A percentile compares a stretch with the other conserved stretches of the same genome.
phyloP scores from a whole-genome alignment of 2,113 vertebrate genomes.

The Anguilla japonica region DNA sequence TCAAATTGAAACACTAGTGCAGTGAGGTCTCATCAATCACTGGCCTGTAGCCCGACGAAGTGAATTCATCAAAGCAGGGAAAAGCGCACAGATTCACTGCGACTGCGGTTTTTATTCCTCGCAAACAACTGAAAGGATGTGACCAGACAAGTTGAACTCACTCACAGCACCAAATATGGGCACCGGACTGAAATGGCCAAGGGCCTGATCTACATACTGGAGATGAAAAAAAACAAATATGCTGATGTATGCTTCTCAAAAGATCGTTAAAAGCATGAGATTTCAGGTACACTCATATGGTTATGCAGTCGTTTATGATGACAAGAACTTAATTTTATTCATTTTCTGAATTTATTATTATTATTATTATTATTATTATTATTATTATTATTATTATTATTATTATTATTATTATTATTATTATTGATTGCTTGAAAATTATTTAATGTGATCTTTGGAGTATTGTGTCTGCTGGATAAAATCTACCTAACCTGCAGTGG shows the following conservation, averaged over 20 bases:
- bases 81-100: not conserved
- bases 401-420: too few species aligned
- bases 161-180: not conserved
- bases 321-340: not conserved
- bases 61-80: not conserved
- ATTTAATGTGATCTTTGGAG: too few species aligned
- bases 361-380: too few species aligned
- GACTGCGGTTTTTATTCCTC: not conserved
- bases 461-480: too few species aligned
- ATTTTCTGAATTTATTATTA: too few species aligned
- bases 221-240: not conserved
- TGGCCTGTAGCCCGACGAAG: not conserved
- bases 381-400: too few species aligned
- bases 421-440: too few species aligned
- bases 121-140: not conserved
- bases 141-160: not conserved
- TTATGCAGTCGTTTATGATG: not conserved
- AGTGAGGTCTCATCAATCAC: constrained; percentile 6
- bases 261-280: not conserved
- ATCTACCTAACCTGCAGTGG: too few species aligned
- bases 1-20: constrained; percentile 1
- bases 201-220: not conserved
- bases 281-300: not conserved
- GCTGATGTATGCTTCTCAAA: not conserved
- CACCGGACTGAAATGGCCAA: not conserved